Percentiles rank a stretch among this genome's conserved stretches.
These are phyloP conservation scores for Leptodactylus fuscus DNA, from an alignment of 2,113 vertebrate genomes.

Conservation along the genomic window DNA sequence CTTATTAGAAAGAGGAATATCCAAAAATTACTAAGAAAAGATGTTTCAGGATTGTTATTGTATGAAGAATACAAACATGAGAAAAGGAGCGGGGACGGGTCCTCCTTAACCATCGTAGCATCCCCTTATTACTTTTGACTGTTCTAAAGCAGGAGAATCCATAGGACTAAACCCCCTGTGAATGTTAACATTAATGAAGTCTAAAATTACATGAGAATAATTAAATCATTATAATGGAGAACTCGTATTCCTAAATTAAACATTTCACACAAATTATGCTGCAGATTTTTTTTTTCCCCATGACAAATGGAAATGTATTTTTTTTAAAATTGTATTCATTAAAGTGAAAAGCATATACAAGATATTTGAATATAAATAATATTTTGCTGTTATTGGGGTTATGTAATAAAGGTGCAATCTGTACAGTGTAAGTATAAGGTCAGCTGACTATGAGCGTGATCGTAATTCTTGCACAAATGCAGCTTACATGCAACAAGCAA, in stretches of 20 bases:
- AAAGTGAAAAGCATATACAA: too few species aligned
- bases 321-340: too few species aligned
- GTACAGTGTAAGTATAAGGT: too few species aligned
- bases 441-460: too few species aligned
- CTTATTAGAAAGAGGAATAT: too few species aligned
- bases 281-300: neutral
- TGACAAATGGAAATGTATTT: too few species aligned
- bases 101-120: neutral
- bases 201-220: neutral
- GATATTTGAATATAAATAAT: too few species aligned
- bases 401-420: neutral
- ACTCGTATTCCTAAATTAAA: neutral
- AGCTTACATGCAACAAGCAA: too few species aligned
- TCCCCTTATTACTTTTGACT: neutral
- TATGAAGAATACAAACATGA: neutral
- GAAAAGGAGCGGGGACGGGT: too few species aligned
- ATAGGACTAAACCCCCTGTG: neutral
- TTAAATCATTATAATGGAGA: conserved; percentile 1
- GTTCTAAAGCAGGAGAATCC: neutral
- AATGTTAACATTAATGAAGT: neutral
- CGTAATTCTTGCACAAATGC: too few species aligned
- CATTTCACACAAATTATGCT: neutral
- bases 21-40: neutral
- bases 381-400: too few species aligned
- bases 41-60: neutral